Evolutionary conservation across 2,113 vertebrate genomes (phyloP).

Genomic region (Gnathonemus echidnorhynchus): DNA sequence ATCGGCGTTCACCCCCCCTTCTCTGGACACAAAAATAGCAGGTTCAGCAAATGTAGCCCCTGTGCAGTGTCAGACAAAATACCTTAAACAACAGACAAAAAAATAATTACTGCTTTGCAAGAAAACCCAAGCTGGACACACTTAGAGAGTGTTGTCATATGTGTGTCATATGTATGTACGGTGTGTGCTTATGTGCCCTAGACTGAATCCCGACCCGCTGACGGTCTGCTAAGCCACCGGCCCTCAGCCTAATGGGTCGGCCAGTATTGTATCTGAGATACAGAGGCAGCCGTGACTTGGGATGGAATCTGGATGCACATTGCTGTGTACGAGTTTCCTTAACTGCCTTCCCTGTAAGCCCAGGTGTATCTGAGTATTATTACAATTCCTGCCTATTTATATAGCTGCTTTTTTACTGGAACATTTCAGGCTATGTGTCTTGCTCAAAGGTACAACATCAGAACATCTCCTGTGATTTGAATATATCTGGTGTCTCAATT

Average conservation of each 20-base stretch:
- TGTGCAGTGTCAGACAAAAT: background rate
- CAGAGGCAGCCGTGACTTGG: background rate
- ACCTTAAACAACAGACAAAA: background rate
- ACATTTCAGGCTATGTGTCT: background rate
- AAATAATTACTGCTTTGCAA: background rate
- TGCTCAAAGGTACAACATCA: background rate
- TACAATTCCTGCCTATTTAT: background rate
- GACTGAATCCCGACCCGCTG: background rate
- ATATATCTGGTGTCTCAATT: background rate
- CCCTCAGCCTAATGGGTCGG: background rate
- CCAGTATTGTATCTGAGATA: background rate
- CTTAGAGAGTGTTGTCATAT: background rate
- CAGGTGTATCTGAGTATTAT: background rate
- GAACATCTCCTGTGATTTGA: constrained; percentile 5
- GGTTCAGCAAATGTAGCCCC: background rate
- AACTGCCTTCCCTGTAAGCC: background rate
- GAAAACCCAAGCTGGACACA: background rate
- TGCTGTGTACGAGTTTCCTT: background rate
- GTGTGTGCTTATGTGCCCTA: background rate
- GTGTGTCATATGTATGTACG: no score
- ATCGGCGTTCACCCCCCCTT: no score
- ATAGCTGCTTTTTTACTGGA: background rate
- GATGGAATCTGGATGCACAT: background rate
- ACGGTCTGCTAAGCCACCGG: background rate
- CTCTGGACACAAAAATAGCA: background rate